Evolutionary conservation across 2,888 invertebrate genomes (phyloP).

Genomic region (Cheilosia impressa): DNA sequence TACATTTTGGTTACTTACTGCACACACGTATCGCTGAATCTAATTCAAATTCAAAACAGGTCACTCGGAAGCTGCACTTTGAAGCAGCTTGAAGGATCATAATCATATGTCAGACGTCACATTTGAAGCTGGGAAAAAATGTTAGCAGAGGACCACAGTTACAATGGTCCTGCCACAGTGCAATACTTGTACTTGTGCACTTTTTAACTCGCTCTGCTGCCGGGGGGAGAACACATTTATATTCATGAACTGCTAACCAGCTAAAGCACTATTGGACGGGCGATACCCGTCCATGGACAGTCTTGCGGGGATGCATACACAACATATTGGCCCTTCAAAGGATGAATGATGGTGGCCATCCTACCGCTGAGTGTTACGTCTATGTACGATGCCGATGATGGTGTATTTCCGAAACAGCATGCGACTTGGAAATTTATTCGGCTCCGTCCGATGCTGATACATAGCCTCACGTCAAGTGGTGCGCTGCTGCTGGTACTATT

Average conservation of each 20-base stretch:
- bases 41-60: constrained; percentile 54
- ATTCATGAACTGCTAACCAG: constrained; percentile 61
- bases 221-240: constrained; percentile 30
- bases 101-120: constrained; percentile 30
- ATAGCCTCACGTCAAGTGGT: background rate
- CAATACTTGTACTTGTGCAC: background rate
- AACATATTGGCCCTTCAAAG: constrained; percentile 25
- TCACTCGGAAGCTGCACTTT: constrained; percentile 21
- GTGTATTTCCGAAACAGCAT: constrained; percentile 26
- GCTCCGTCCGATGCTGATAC: constrained; percentile 3
- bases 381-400: constrained; percentile 39
- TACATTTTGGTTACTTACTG: constrained; percentile 12
- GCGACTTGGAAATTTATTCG: constrained; percentile 34
- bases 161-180: constrained; percentile 7
- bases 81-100: constrained; percentile 15
- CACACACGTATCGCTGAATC: background rate
- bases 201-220: constrained; percentile 8
- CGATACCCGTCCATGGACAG: constrained; percentile 17
- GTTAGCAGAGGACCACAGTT: constrained; percentile 10
- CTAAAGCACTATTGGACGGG: constrained; percentile 16
- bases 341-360: constrained; percentile 24
- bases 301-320: background rate
- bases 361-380: constrained; percentile 16
- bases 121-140: constrained; percentile 7
- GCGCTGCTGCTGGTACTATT: constrained; percentile 2